phyloP scores from a whole-genome alignment of 2,113 vertebrate species.

The Colaptes auratus region DNA sequence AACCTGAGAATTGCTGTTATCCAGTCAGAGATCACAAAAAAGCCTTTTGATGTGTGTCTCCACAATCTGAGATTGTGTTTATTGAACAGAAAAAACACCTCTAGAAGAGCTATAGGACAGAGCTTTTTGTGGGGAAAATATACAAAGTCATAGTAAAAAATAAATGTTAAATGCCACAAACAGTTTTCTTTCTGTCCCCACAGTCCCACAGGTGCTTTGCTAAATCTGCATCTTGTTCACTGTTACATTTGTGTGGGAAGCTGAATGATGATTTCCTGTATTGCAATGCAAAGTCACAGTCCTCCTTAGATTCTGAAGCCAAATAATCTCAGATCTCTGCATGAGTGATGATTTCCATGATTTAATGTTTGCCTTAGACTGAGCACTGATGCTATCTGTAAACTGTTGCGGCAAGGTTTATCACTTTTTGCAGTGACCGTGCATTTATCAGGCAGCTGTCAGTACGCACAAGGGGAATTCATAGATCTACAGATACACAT shows the following conservation, averaged over 20 bases:
- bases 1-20: not conserved
- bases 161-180: not conserved
- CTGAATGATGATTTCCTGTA: not conserved
- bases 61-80: not conserved
- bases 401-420: constrained; percentile 10
- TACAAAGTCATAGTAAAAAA: not conserved
- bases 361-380: constrained; percentile 23
- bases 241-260: not conserved
- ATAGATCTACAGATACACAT: not conserved
- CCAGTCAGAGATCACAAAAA: not conserved
- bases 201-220: not conserved
- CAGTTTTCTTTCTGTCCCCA: not conserved
- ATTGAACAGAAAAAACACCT: not conserved
- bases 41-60: not conserved
- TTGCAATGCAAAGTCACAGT: not conserved
- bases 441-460: constrained; percentile 50
- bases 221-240: not conserved
- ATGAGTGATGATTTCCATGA: constrained; percentile 17
- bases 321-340: constrained; percentile 21
- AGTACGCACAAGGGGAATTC: not conserved
- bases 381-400: constrained; percentile 45
- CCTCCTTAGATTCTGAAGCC: not conserved
- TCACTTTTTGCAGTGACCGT: constrained; percentile 19
- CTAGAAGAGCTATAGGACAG: not conserved
- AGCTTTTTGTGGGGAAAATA: not conserved